Conservation (phyloP, 2,797 vertebrate genomes). For the Muscicapa striata region DNA sequence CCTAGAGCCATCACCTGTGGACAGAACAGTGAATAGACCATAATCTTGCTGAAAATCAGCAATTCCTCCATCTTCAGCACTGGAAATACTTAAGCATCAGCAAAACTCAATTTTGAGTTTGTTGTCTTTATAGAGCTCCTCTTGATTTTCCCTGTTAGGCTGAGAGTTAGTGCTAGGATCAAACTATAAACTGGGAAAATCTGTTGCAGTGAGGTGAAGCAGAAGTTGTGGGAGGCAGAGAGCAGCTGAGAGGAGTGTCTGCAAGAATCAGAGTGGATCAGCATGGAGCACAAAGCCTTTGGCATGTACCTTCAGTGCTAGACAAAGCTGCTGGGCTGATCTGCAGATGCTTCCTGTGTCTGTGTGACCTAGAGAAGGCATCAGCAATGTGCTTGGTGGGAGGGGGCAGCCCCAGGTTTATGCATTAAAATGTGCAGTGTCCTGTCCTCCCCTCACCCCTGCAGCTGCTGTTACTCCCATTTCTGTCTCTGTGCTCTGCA, state of each 20-base stretch:
- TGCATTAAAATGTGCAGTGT: not conserved
- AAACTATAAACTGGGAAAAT: not conserved
- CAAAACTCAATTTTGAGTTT: not conserved
- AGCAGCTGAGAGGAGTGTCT: not conserved
- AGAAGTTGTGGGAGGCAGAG: slow-evolving; percentile 40
- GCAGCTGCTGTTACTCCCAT: not conserved
- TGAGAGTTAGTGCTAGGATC: not conserved
- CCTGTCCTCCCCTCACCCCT: not conserved
- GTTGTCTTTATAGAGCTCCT: not conserved
- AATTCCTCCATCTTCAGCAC: not conserved
- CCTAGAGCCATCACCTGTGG: not conserved
- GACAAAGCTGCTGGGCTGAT: slow-evolving; percentile 19
- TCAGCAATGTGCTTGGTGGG: not conserved
- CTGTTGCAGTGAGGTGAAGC: not conserved
- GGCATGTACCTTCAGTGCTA: not conserved
- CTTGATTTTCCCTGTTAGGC: not conserved
- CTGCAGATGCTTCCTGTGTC: not conserved
- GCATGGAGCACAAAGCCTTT: not conserved
- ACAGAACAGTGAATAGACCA: not conserved
- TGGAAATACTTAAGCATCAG: not conserved
- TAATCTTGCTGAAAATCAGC: slow-evolving; percentile 18
- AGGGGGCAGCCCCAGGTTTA: not conserved
- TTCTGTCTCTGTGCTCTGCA: slow-evolving; percentile 67
- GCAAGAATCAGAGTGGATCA: not conserved
- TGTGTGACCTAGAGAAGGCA: not conserved